These are phyloP conservation scores for Okamejei kenojei DNA, from an alignment of 2,797 vertebrate species.

Conservation along the genomic window DNA sequence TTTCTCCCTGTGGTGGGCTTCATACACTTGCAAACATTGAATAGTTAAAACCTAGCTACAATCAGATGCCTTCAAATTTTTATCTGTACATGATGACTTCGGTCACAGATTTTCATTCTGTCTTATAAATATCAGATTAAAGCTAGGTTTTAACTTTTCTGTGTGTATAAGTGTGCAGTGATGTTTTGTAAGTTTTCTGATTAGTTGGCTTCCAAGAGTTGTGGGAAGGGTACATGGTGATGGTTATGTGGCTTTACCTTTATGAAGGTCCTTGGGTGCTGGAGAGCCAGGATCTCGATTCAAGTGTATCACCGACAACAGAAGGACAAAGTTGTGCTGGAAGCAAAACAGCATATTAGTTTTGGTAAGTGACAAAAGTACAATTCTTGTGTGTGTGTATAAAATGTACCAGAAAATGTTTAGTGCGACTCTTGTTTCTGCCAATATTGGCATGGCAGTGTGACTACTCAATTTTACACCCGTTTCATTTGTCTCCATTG, in stretches of 20 bases:
- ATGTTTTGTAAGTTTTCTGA: neutral
- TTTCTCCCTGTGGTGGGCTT: neutral
- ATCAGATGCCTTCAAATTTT: neutral
- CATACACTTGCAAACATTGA: neutral
- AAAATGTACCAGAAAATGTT: neutral
- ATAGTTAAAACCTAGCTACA: too few relatives aligned
- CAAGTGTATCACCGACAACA: conserved; percentile 51
- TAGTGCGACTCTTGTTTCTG: neutral
- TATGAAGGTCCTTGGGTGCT: conserved; percentile 58
- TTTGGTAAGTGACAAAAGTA: conserved; percentile 55
- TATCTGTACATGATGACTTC: neutral
- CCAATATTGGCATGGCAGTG: neutral
- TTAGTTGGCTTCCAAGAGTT: neutral
- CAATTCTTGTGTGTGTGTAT: neutral
- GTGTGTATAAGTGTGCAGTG: neutral
- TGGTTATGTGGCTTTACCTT: neutral
- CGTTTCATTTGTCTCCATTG: neutral
- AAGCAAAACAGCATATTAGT: conserved; percentile 54
- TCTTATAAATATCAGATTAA: neutral
- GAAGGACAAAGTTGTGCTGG: conserved; percentile 53
- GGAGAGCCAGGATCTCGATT: conserved; percentile 55
- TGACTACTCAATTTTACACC: neutral
- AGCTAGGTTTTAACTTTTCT: neutral
- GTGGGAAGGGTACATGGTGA: neutral
- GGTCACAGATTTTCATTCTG: neutral